A percentile compares a stretch with the other conserved stretches of the same genome.
Evolutionary conservation across 2,888 invertebrate genomes (phyloP).

Genomic region (Gari tellinella): DNA sequence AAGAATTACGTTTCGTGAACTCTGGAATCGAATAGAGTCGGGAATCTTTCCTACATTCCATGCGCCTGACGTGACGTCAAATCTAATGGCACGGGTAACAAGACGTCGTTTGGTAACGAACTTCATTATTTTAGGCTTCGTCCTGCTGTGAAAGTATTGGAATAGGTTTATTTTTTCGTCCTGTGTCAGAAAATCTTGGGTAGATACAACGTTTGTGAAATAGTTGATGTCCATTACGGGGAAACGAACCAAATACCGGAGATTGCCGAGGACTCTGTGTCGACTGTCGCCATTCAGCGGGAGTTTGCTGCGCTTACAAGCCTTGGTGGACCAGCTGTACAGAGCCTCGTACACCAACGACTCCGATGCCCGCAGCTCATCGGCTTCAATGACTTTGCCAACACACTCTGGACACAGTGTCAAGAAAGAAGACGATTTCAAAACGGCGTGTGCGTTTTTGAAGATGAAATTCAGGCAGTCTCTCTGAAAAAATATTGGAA

Average conservation of each 20-base stretch:
- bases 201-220: conserved; percentile 52
- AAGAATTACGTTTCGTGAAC: conserved; percentile 37
- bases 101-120: conserved; percentile 40
- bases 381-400: conserved; percentile 87
- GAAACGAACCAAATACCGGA: conserved; percentile 70
- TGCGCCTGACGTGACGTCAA: conserved; percentile 37
- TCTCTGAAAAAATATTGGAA: conserved; percentile 27
- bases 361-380: conserved; percentile 88
- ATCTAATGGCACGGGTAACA: conserved; percentile 42
- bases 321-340: conserved; percentile 69
- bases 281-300: conserved; percentile 61
- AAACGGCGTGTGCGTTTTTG: conserved; percentile 35
- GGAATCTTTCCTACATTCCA: conserved; percentile 46
- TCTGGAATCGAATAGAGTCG: conserved; percentile 48
- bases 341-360: conserved; percentile 66
- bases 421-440: conserved; percentile 86
- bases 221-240: conserved; percentile 68
- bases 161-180: conserved; percentile 44
- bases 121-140: conserved; percentile 32
- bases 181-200: conserved; percentile 44
- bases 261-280: conserved; percentile 66
- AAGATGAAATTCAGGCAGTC: conserved; percentile 54
- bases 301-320: conserved; percentile 68
- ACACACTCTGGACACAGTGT: conserved; percentile 89
- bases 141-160: conserved; percentile 46